Conservation (phyloP, 2,888 invertebrate genomes). For the Diarsia mendica region DNA sequence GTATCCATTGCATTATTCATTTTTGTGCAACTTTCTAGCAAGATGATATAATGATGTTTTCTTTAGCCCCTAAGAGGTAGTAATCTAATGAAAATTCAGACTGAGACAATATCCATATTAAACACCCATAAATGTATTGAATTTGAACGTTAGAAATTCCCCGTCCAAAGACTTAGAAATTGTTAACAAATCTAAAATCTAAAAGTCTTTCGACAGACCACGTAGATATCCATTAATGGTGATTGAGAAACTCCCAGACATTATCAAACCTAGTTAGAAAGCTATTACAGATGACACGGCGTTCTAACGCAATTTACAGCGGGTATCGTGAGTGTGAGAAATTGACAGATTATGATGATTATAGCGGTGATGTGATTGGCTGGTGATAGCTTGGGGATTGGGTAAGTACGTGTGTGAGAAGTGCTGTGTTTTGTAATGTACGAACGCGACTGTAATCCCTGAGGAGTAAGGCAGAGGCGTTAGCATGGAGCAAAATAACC, state of each 20-base stretch:
- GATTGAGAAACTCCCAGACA: slow-evolving; percentile 35
- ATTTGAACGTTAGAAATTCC: slow-evolving; percentile 1
- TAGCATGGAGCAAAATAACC: too few relatives aligned
- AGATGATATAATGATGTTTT: neutral
- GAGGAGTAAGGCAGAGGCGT: too few relatives aligned
- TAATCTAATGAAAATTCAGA: too few relatives aligned
- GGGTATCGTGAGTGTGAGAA: slow-evolving; percentile 38
- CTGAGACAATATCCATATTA: neutral
- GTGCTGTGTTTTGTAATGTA: neutral
- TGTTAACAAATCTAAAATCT: slow-evolving; percentile 9
- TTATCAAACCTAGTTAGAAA: slow-evolving; percentile 42
- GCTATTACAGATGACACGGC: slow-evolving; percentile 49
- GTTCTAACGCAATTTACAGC: slow-evolving; percentile 26
- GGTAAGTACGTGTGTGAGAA: slow-evolving; percentile 10
- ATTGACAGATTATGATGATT: slow-evolving; percentile 45
- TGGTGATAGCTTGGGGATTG: slow-evolving; percentile 19
- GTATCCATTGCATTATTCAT: neutral
- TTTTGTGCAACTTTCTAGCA: neutral
- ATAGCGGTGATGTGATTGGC: slow-evolving; percentile 22
- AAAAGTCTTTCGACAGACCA: slow-evolving; percentile 31
- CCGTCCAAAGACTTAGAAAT: neutral
- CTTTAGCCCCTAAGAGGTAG: neutral
- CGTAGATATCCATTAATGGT: slow-evolving; percentile 19
- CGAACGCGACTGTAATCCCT: neutral
- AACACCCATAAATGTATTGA: neutral